phyloP scores from a whole-genome alignment of 1,140 invertebrate genomes.

The Chlorops oryzae region DNA sequence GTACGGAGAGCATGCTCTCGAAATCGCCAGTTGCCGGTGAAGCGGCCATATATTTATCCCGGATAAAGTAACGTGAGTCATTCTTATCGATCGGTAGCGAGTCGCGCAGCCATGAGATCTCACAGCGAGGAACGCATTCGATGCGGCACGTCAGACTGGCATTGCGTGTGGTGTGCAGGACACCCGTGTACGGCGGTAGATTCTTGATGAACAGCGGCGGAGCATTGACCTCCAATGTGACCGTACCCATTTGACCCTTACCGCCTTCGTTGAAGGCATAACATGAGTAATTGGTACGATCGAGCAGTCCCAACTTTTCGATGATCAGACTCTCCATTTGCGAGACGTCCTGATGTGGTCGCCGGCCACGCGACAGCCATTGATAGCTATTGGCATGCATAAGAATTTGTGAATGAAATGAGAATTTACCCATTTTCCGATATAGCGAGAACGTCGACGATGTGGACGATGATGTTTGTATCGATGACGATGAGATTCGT shows the following conservation, averaged over 20 bases:
- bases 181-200: slow-evolving; percentile 74
- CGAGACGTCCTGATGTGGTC: slow-evolving; percentile 65
- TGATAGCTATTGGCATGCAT: slow-evolving; percentile 55
- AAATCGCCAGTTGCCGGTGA: slow-evolving; percentile 75
- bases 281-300: slow-evolving; percentile 81
- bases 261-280: slow-evolving; percentile 76
- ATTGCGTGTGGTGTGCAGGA: slow-evolving; percentile 57
- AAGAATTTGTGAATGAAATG: slow-evolving; percentile 33
- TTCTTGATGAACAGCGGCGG: slow-evolving; percentile 80
- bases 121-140: slow-evolving; percentile 80
- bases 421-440: slow-evolving; percentile 43
- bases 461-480: background rate
- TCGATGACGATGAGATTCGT: slow-evolving; percentile 16
- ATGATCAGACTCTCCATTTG: slow-evolving; percentile 70
- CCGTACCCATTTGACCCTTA: slow-evolving; percentile 63
- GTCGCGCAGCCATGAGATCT: slow-evolving; percentile 77
- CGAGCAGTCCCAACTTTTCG: slow-evolving; percentile 71
- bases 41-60: slow-evolving; percentile 58
- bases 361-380: slow-evolving; percentile 68
- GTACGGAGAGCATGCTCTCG: slow-evolving; percentile 74
- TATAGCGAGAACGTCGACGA: slow-evolving; percentile 17
- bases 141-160: slow-evolving; percentile 79
- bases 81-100: slow-evolving; percentile 58
- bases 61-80: slow-evolving; percentile 63
- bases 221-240: slow-evolving; percentile 74